These are phyloP conservation scores for Chlorocebus sabaeus DNA, from an alignment of 2,113 vertebrate genomes.

Conservation along the genomic window DNA sequence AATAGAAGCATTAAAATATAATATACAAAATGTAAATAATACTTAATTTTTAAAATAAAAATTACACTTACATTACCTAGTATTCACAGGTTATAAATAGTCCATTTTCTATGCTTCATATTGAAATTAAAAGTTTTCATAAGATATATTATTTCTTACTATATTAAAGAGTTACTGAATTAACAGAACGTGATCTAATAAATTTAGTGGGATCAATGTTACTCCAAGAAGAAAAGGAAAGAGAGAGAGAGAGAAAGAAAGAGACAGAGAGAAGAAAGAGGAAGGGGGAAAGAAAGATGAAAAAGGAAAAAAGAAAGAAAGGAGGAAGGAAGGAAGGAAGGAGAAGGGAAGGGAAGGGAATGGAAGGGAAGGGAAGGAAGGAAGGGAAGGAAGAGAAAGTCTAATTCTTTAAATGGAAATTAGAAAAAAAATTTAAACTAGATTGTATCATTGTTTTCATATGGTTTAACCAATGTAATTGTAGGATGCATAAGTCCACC, in stretches of 20 bases:
- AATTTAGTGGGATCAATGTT: neutral
- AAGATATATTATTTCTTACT: slow-evolving; percentile 24
- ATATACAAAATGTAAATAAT: neutral
- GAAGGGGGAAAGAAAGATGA: neutral
- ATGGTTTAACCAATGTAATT: neutral
- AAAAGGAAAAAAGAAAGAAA: neutral
- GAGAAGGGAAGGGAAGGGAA: neutral
- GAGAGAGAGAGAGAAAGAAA: too few species aligned
- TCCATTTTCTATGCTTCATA: neutral
- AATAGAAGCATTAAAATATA: neutral
- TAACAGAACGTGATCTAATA: slow-evolving; percentile 22
- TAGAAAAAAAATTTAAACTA: neutral
- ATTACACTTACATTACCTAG: neutral
- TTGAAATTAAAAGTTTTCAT: neutral
- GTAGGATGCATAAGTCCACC: neutral
- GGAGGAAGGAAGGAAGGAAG: neutral
- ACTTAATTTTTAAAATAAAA: neutral
- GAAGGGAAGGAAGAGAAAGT: neutral
- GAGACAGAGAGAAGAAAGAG: neutral
- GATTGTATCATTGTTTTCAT: neutral
- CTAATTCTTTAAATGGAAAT: neutral
- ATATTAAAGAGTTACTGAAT: neutral
- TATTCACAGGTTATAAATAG: slow-evolving; percentile 14
- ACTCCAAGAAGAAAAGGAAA: neutral
- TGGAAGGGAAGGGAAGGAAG: neutral